Base-by-base conservation (phyloP, 2,797 vertebrate species). In the Orestias chungarensis region DNA sequence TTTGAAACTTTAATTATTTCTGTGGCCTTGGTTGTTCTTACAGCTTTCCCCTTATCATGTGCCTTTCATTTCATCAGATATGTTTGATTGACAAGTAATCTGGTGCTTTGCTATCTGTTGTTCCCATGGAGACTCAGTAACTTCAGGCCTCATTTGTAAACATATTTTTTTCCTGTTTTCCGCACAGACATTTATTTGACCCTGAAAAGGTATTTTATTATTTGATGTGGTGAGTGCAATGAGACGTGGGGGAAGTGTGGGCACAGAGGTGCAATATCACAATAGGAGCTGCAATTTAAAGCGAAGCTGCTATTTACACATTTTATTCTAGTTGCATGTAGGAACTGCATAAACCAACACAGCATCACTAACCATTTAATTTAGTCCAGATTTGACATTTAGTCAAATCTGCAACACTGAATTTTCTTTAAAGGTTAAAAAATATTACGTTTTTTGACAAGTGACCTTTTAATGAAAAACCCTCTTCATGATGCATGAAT, bases 91-190 rank as follows among this genome's bases (percentile, higher is more conserved):
- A 84, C 74, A 82, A 71, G 54, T 65, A 40, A 86, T 86, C 66
- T 77, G 47, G 73, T 70, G 68, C 73, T 74, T 71, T 6, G 46
- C 73, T 66, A 40, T 88, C 74, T 66, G 25, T 69, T 80, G 88
- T 91, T 92, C 74, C 89, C 75, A 90, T 88, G 85, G 86, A 35
- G 59, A 89, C 67, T 20, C 76, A 10, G 25, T 54, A 23, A 44
- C 55, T 70, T 61, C 55, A 35, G 31, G 55, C 42, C 44, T 70
- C 55, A 70, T 70, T 70, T 70, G 59, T 61, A 38, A 61, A 59
- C 18, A 55, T 33, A 40, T 70, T 59, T 35, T 38, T 33, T 47
- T 35, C 23, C 11, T 43, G 18, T 29, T 29, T 55, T 17, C 33
- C 55, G 47, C 55, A 47, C 12, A 70, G 57, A 70, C 29, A 59